Conservation (phyloP, 2,113 vertebrate species). For the Agelaius tricolor region DNA sequence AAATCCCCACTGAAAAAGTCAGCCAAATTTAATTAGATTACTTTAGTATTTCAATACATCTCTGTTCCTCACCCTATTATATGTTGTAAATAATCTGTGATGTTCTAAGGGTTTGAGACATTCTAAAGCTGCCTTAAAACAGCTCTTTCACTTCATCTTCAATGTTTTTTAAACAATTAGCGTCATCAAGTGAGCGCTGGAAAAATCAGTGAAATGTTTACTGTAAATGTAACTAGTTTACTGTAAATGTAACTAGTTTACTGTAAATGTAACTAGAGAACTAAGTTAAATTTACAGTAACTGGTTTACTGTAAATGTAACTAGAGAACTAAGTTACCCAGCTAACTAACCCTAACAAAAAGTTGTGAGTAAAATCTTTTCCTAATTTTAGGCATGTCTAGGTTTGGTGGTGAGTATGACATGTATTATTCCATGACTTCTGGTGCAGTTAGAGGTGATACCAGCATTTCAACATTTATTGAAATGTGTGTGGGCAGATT, state of each 20-base stretch:
- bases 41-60: slow-evolving; percentile 15
- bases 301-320: not conserved
- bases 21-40: slow-evolving; percentile 42
- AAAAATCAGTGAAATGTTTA: not conserved
- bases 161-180: not conserved
- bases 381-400: not conserved
- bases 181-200: not conserved
- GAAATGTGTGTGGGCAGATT: not conserved
- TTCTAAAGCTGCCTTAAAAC: not conserved
- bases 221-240: not conserved
- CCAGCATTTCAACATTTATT: not conserved
- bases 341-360: not conserved
- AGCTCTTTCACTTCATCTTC: not conserved
- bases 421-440: not conserved
- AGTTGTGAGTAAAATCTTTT: not conserved
- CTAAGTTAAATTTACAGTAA: no score
- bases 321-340: not conserved
- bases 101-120: not conserved
- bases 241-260: no score
- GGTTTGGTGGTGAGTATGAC: not conserved
- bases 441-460: not conserved
- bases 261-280: not conserved
- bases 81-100: not conserved
- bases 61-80: not conserved
- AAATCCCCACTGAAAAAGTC: slow-evolving; percentile 29